Evolutionary conservation across 2,113 vertebrate species (phyloP).

Genomic region (Colius striatus): DNA sequence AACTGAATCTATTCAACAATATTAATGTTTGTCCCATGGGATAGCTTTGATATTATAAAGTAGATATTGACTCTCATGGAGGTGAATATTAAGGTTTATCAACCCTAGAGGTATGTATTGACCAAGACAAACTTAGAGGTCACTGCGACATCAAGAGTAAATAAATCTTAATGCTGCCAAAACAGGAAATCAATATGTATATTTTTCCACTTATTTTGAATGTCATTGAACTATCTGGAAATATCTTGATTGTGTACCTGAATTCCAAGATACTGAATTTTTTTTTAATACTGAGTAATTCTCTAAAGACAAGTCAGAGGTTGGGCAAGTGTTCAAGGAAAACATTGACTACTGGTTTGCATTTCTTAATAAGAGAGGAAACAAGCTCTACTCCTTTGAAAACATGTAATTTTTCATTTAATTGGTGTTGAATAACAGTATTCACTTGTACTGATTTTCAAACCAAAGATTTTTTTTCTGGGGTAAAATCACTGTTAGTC

Average conservation of each 20-base stretch:
- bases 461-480: background rate
- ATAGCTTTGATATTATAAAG: conserved; percentile 37
- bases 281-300: background rate
- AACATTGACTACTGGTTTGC: background rate
- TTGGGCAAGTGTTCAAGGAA: background rate
- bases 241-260: background rate
- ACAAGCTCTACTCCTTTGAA: background rate
- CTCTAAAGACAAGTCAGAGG: background rate
- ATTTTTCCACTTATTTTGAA: conserved; percentile 55
- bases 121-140: conserved; percentile 63
- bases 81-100: conserved; percentile 69
- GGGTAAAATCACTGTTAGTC: background rate
- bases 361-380: background rate
- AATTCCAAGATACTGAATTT: background rate
- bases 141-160: conserved; percentile 61
- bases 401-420: background rate
- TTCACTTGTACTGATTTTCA: background rate
- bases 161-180: conserved; percentile 68
- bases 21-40: conserved; percentile 56
- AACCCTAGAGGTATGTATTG: conserved; percentile 51
- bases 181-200: conserved; percentile 63
- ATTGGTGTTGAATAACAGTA: background rate
- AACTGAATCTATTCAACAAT: background rate
- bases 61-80: conserved; percentile 59
- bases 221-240: conserved; percentile 39